Conservation (phyloP, 2,888 invertebrate genomes). For the Rhagophthalmus giganteus region DNA sequence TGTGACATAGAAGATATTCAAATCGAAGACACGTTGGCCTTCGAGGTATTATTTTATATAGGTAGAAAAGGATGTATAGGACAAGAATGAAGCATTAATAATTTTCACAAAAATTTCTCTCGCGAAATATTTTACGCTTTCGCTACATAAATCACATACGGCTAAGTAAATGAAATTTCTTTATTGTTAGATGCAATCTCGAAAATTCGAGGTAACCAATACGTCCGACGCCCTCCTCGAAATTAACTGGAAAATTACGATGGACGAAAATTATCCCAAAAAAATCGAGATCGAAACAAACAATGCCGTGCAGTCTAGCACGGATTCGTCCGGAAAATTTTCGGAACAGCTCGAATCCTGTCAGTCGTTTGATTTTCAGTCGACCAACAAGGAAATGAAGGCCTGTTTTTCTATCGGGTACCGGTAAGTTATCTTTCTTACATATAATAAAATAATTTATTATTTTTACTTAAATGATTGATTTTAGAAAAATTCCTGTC, state of each 20-base stretch:
- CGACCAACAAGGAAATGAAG: too few relatives aligned
- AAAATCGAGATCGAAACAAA: slow-evolving; percentile 16
- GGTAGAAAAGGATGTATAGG: too few relatives aligned
- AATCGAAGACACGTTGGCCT: slow-evolving; percentile 63
- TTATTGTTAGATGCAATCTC: slow-evolving; percentile 36
- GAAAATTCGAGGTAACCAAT: slow-evolving; percentile 42
- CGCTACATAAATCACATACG: too few relatives aligned
- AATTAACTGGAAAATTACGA: slow-evolving; percentile 38
- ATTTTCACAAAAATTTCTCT: too few relatives aligned
- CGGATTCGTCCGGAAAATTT: too few relatives aligned
- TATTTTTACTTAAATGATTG: not conserved
- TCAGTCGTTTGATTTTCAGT: too few relatives aligned
- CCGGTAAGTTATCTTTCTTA: slow-evolving; percentile 28
- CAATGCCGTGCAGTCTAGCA: not conserved
- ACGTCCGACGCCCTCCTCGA: slow-evolving; percentile 40
- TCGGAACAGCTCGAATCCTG: too few relatives aligned
- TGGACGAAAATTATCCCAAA: slow-evolving; percentile 31
- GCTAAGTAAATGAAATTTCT: too few relatives aligned
- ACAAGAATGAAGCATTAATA: too few relatives aligned
- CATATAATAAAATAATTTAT: too few relatives aligned
- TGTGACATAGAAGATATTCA: slow-evolving; percentile 54
- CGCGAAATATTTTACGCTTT: too few relatives aligned
- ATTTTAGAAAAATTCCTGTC: slow-evolving; percentile 31
- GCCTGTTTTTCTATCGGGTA: slow-evolving; percentile 25
- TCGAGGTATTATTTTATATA: too few relatives aligned